phyloP scores from a whole-genome alignment of 2,888 invertebrate genomes.

The Panopea generosa region DNA sequence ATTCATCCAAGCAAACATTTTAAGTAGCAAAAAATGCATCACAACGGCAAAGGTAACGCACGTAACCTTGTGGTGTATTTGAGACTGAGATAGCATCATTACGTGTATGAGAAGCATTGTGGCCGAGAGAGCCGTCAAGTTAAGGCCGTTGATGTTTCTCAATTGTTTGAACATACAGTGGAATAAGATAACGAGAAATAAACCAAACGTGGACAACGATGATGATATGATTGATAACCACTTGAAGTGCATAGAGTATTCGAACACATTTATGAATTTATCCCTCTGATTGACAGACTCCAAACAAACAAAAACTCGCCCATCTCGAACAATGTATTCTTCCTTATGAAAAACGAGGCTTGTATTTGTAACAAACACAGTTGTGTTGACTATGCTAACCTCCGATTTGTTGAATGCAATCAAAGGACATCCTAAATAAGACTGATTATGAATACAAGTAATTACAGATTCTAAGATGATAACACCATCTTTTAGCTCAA shows the following conservation, averaged over 20 bases:
- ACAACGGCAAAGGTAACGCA: constrained; percentile 14
- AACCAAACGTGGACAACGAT: constrained; percentile 15
- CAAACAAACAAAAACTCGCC: no score
- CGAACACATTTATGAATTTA: constrained; percentile 22
- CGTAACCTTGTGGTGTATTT: background rate
- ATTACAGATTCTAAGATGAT: no score
- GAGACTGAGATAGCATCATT: constrained; percentile 15
- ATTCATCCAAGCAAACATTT: constrained; percentile 37
- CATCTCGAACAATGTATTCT: no score
- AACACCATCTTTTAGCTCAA: no score
- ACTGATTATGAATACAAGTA: background rate
- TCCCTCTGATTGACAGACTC: background rate
- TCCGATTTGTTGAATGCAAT: background rate
- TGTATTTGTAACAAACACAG: no score
- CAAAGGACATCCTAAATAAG: constrained; percentile 30
- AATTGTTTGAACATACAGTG: constrained; percentile 19
- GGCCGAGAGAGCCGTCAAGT: constrained; percentile 26
- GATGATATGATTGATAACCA: constrained; percentile 31
- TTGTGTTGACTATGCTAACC: no score
- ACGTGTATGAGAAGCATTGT: constrained; percentile 24
- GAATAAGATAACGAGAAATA: constrained; percentile 8
- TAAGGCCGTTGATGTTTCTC: constrained; percentile 41
- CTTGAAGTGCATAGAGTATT: constrained; percentile 12
- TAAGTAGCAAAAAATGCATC: constrained; percentile 24
- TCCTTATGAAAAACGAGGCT: no score